Conservation (phyloP, 2,888 invertebrate genomes). For the Nowickia ferox region DNA sequence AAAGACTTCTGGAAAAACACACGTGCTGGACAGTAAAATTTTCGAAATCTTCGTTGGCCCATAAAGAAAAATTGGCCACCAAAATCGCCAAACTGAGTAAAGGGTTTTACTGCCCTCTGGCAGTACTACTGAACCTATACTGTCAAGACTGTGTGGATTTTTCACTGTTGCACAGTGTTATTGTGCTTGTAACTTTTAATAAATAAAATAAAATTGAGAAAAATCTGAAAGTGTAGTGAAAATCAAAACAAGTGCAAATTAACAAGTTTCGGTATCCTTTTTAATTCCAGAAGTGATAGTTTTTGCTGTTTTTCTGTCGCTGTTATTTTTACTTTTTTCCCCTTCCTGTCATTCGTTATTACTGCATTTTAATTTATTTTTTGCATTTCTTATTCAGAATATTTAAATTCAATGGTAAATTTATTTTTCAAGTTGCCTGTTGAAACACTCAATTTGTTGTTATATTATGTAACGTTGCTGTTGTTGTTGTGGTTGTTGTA, state of each 20-base stretch:
- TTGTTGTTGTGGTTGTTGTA: slow-evolving; percentile 1
- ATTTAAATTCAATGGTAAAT: slow-evolving; percentile 63
- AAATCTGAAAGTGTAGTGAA: neutral
- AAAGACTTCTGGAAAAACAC: too few species aligned
- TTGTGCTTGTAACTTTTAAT: too few species aligned
- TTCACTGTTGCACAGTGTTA: too few species aligned
- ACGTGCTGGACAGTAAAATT: too few species aligned
- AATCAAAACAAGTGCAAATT: slow-evolving; percentile 41
- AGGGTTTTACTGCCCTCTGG: too few species aligned
- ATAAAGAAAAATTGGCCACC: too few species aligned
- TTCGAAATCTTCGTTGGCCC: too few species aligned
- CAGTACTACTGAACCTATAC: too few species aligned
- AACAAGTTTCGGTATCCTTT: slow-evolving; percentile 31
- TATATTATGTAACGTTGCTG: slow-evolving; percentile 11
- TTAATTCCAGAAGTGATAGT: slow-evolving; percentile 5
- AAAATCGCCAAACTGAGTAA: too few species aligned
- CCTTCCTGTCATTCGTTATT: slow-evolving; percentile 41
- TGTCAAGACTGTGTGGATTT: too few species aligned
- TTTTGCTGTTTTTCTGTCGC: slow-evolving; percentile 1
- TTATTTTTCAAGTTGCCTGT: slow-evolving; percentile 65
- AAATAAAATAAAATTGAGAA: neutral
- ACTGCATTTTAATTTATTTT: slow-evolving; percentile 7
- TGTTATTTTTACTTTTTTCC: slow-evolving; percentile 20
- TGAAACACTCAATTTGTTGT: slow-evolving; percentile 58
- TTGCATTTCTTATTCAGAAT: slow-evolving; percentile 25